Evolutionary conservation across 2,888 invertebrate genomes (phyloP).

Genomic region (Acrobasis repandana): DNA sequence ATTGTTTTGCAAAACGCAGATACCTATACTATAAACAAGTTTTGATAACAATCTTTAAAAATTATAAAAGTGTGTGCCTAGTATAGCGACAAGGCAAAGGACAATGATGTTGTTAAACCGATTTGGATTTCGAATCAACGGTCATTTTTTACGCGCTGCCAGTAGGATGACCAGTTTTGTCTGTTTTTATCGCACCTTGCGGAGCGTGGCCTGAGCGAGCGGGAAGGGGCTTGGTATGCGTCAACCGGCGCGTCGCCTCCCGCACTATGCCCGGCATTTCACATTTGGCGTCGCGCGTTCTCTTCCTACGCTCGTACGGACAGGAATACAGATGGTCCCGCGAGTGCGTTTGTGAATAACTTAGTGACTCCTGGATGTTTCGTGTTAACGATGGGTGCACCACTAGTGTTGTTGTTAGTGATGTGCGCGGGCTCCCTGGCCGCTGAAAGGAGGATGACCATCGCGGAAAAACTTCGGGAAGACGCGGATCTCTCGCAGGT

Average conservation of each 20-base stretch:
- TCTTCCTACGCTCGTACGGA: conserved; percentile 49
- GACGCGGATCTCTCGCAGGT: conserved; percentile 88
- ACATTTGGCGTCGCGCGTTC: conserved; percentile 64
- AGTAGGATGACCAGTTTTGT: conserved; percentile 59
- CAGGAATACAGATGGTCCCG: conserved; percentile 54
- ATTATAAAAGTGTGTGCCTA: too few species aligned
- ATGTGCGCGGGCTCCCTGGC: conserved; percentile 55
- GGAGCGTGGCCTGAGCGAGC: conserved; percentile 51
- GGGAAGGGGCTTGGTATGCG: conserved; percentile 49
- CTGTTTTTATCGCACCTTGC: conserved; percentile 32
- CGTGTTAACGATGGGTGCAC: conserved; percentile 62
- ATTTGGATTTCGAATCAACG: conserved; percentile 60
- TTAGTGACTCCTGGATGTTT: conserved; percentile 56
- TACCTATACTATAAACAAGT: too few species aligned
- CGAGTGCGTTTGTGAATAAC: conserved; percentile 63
- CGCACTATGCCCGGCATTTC: conserved; percentile 63
- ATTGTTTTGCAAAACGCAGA: too few species aligned
- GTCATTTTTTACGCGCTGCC: conserved; percentile 39
- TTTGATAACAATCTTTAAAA: too few species aligned
- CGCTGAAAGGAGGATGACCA: conserved; percentile 74
- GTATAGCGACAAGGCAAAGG: background rate
- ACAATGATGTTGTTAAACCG: conserved; percentile 8
- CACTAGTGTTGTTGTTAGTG: conserved; percentile 69
- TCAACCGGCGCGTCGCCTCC: conserved; percentile 60
- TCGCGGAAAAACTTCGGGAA: conserved; percentile 85